A percentile compares a stretch with the other conserved stretches of the same genome.
phyloP scores from a whole-genome alignment of 2,113 vertebrate species.

The Tetrax tetrax region DNA sequence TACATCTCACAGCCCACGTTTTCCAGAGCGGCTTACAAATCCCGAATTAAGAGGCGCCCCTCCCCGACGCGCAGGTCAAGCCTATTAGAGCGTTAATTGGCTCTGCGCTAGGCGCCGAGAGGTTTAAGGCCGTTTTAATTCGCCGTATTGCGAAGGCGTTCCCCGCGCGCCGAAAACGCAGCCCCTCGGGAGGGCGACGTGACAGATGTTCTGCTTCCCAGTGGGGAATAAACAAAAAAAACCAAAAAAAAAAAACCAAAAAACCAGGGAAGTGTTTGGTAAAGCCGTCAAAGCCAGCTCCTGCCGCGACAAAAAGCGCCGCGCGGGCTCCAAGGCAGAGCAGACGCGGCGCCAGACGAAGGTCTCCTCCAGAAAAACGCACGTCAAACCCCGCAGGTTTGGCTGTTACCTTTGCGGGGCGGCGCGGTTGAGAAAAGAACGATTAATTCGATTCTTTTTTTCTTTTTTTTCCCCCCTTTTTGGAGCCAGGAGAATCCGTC shows the following conservation, averaged over 20 bases:
- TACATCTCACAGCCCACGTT: too few relatives aligned
- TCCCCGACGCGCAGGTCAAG: neutral
- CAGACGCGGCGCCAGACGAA: neutral
- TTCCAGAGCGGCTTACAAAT: neutral
- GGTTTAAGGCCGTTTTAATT: neutral
- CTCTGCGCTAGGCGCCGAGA: accelerated
- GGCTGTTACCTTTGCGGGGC: neutral
- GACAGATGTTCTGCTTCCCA: neutral
- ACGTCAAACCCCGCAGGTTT: neutral
- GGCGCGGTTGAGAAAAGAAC: neutral
- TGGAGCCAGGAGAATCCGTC: neutral
- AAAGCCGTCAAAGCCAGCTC: neutral
- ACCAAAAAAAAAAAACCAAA: too few relatives aligned
- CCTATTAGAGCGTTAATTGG: neutral
- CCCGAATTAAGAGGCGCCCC: accelerated
- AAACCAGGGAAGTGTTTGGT: neutral
- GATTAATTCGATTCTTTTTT: neutral
- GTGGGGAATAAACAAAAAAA: neutral
- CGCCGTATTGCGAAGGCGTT: accelerated
- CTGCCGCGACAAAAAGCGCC: neutral
- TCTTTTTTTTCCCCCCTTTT: neutral
- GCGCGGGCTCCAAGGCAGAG: neutral
- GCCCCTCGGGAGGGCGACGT: accelerated
- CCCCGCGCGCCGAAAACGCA: neutral
- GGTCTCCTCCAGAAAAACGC: neutral